Evolutionary conservation across 37 sponge, comb jelly and placozoan genomes (phyloP), one percentile per base, ranked within the genome.

Genomic region (Mnemiopsis leidyi): DNA sequence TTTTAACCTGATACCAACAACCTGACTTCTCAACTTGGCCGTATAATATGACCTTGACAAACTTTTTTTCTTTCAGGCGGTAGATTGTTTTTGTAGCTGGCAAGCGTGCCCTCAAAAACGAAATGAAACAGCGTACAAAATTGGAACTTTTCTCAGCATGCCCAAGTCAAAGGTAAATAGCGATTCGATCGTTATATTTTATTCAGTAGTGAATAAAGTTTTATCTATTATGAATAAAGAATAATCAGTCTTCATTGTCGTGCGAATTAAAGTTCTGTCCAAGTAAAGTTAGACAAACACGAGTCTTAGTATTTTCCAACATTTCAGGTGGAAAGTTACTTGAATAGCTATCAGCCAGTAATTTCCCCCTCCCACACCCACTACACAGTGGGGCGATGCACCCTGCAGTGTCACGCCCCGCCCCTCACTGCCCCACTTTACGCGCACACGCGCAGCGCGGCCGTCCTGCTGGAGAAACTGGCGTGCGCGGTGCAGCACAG

Each of bases 401-500:
- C 82, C 36, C 36, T 79, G 0, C 82, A 23, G 21, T 69, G 28
- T 28, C 24, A 3, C 23, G 29, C 23, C 7, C 9, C 73, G 2
- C 24, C 73, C 73, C 29, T 3, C 73, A 5, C 24, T 20, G 21
- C 73, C 24, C 73, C 73, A 25, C 36, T 79, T 1, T 96, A 92
- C 94, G 96, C 97, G 0, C 94, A 95, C 93, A 98, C 99, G 0
- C 95, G 95, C 32, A 88, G 82, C n/a, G 93, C 97, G 0, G 92
- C 96, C 18, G 75, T 93, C 21, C 93, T 98, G 68, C 69, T 98
- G 94, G 99, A 98, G 94, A 94, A 75, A 16, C 83, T 98, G 21
- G 92, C 95, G 0, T 69, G 95, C 16, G 97, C 97, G 93, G 96
- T 98, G 2, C 94, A 94, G 38, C 93, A 94, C 93, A 69, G 93